Base-by-base conservation (phyloP, 2,797 vertebrate genomes). In the Numenius phaeopus region DNA sequence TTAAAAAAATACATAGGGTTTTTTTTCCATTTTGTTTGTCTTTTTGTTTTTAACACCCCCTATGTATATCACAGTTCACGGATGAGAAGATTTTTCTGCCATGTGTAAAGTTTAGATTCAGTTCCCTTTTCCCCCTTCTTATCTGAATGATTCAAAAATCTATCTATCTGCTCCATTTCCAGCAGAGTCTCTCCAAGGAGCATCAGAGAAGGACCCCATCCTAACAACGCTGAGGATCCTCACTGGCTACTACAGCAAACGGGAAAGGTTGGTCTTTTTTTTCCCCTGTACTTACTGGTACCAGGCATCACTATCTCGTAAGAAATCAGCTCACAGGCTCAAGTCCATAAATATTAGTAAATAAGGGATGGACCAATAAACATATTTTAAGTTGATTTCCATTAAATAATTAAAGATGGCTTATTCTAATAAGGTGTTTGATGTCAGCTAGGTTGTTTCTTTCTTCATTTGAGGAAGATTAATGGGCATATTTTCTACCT, bases 391-490 rank as follows among this genome's bases (percentile, higher is more conserved):
- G 61, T 65, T 52, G 30, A 40, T 46, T 91, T 87, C 52, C 49
- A 66, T 86, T 95, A 79, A 62, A 24, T 83, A 78, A 89, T 65
- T 94, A 55, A 92, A 82, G 62, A 66, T 30, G 26, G 34, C 13
- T 90, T 85, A 78, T 83, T 75, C 46, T 78, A 87, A 82, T 62
- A 72, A 58, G 58, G n/a, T 55, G 34, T 54, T 93, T 69, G 46
- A 47, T 58, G 7, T 61, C 76, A 44, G 32, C 18, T 55, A 78
- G 22, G 54, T 83, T 87, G 40, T 42, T 94, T 91, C 13, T 83
- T 87, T 85, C 46, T 87, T 81, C 30, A 81, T 65, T 78, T 87
- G 27, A 83, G 42, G 65, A 94, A 90, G 78, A 89, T 50, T 75
- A 92, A 85, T 72, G 81, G 55, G 46, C 22, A 64, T 89, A 85